Evolutionary conservation across 2,797 vertebrate species (phyloP), one percentile per base, ranked within the genome.

Genomic region (Enteromius afrohamiltoni): DNA sequence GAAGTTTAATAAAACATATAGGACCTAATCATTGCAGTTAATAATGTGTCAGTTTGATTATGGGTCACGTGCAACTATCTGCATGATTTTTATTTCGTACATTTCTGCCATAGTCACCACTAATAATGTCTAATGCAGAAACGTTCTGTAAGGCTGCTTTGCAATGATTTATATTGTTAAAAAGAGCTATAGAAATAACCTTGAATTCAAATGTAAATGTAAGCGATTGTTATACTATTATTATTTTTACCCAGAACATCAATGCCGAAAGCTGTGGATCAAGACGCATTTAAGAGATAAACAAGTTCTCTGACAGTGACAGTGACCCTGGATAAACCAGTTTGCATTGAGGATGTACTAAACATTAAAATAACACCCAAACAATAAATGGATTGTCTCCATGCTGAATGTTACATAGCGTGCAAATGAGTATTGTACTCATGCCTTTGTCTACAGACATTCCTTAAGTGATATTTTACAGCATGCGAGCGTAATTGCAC

Each of bases 291-390:
- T 64, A 47, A 82, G 2, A 65, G 45, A 47, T 31, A 74, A 74
- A 74, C 70, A 51, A 49, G 58, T 49, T 37, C 37, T 14, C n/a
- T 70, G 37, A 53, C 51, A 53, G 60, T 29, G 26, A 62, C 60
- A 17, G 5, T 8, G 29, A 64, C 64, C 58, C 80, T 53, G 70
- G 80, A 65, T 74, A 82, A 82, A 82, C 80, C 69, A 74, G 80
- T 82, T 82, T 82, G 29, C 21, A 64, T 1, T 13, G 10, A 37
- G 58, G 42, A 49, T 64, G 14, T 73, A 3, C 51, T 16, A 11
- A n/a, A 40, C 9, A 16, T 65, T 51, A 51, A 51, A 82, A 45
- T 29, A 75, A 75, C 58, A 74, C 42, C 70, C 70, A 82, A 53
- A 74, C 58, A 75, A 37, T 49, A 21, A 73, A 62, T 7, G 26